A percentile compares a stretch with the other conserved stretches of the same genome.
Evolutionary conservation across 1,140 invertebrate genomes (phyloP).

Genomic region (Drosophila ohnishii): DNA sequence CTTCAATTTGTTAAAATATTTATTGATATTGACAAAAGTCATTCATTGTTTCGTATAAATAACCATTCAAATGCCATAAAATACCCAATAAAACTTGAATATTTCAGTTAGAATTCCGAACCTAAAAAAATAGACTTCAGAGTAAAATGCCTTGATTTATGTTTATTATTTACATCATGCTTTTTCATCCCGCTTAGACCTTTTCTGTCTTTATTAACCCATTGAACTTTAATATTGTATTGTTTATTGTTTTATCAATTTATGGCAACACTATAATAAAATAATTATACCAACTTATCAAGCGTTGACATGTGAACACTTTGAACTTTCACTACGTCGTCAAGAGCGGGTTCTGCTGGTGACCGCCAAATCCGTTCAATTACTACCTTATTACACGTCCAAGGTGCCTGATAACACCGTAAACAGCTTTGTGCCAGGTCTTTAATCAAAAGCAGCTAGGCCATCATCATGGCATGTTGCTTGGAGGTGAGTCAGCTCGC

Average conservation of each 20-base stretch:
- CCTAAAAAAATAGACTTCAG: too few relatives aligned
- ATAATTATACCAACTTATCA: conserved; percentile 7
- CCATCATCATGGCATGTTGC: conserved; percentile 11
- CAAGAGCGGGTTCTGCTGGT: conserved; percentile 8
- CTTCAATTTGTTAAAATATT: background rate
- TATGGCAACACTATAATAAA: background rate
- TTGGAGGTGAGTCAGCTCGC: conserved; percentile 16
- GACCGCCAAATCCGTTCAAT: conserved; percentile 31
- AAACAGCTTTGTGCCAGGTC: conserved; percentile 13
- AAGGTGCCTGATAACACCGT: conserved; percentile 63
- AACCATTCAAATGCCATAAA: background rate
- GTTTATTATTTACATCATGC: background rate
- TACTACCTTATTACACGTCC: conserved; percentile 69
- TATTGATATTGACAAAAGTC: background rate
- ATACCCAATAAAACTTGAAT: background rate
- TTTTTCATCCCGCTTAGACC: background rate
- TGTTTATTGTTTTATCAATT: conserved; percentile 2
- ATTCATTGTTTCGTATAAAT: background rate
- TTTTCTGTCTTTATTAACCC: background rate
- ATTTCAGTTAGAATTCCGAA: background rate
- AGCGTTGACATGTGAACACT: conserved; percentile 7
- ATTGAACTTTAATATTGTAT: background rate
- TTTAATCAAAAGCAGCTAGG: conserved; percentile 8
- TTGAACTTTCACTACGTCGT: conserved; percentile 50
- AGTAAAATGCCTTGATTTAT: background rate